Conservation (phyloP, 2,797 vertebrate species). For the Eutrigla gurnardus region DNA sequence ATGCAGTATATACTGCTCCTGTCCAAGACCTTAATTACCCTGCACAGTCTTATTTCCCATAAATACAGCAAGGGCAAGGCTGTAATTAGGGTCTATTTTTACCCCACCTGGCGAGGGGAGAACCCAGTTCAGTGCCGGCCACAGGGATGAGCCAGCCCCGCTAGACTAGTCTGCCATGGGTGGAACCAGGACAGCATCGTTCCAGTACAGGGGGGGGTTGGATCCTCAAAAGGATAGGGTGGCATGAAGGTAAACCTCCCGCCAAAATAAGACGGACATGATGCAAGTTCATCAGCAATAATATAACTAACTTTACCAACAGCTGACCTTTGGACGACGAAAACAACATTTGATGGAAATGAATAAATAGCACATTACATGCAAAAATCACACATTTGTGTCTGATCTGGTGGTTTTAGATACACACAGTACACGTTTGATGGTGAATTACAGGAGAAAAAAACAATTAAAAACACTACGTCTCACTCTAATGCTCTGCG, state of each 20-base stretch:
- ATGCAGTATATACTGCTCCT: conserved; percentile 68
- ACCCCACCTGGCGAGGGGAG: conserved; percentile 76
- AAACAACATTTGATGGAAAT: background rate
- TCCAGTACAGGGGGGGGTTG: no score
- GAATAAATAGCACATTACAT: background rate
- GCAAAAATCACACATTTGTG: background rate
- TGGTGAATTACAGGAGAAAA: conserved; percentile 7
- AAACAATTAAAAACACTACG: background rate
- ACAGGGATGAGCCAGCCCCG: conserved; percentile 67
- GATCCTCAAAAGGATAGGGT: no score
- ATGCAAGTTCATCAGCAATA: background rate
- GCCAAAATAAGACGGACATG: background rate
- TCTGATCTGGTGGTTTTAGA: background rate
- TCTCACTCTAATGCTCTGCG: conserved; percentile 18
- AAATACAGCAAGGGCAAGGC: conserved; percentile 74
- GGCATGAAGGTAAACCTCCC: background rate
- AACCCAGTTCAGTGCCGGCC: conserved; percentile 50
- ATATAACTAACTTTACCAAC: background rate
- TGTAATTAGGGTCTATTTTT: conserved; percentile 81
- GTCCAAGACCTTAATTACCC: conserved; percentile 81
- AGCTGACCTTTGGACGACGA: background rate
- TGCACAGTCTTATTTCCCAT: conserved; percentile 74
- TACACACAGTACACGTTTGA: background rate
- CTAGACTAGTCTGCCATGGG: conserved; percentile 27
- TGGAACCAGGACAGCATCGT: conserved; percentile 48